Conservation (phyloP, 92 coral and sea anemone species). For the Phymanthus crucifer region DNA sequence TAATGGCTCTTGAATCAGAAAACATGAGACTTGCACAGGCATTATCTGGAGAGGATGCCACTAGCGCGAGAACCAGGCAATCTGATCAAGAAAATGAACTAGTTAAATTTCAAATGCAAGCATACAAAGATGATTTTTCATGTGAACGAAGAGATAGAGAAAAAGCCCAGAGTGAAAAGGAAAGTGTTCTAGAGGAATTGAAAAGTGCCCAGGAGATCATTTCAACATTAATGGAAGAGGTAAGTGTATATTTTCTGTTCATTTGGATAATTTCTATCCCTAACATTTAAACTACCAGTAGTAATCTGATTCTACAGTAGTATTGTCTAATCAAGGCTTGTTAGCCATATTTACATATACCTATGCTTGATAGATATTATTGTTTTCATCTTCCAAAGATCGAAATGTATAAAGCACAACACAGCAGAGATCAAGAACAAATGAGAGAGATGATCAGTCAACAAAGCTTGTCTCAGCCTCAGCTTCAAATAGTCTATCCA, state of each 20-base stretch:
- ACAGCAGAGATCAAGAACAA: conserved; percentile 55
- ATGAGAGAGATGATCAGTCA: conserved; percentile 59
- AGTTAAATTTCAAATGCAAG: conserved; percentile 72
- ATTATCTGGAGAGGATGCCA: conserved; percentile 35
- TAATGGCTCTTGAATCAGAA: conserved; percentile 84
- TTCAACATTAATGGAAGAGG: conserved; percentile 82
- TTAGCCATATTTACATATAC: neutral
- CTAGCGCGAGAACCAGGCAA: conserved; percentile 11
- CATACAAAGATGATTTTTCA: conserved; percentile 91
- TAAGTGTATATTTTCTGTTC: neutral
- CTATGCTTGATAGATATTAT: neutral
- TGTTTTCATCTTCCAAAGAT: conserved; percentile 30
- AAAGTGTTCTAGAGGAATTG: conserved; percentile 67
- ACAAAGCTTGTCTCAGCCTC: conserved; percentile 57
- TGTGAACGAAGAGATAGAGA: conserved; percentile 90
- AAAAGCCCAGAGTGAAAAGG: conserved; percentile 82
- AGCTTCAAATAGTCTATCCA: conserved; percentile 81
- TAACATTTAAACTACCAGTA: too few species aligned
- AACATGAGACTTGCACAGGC: conserved; percentile 78
- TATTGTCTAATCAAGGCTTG: neutral
- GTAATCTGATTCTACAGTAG: neutral
- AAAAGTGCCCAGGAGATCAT: conserved; percentile 85
- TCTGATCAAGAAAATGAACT: conserved; percentile 57
- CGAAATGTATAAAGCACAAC: conserved; percentile 68
- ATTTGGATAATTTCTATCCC: too few species aligned